Evolutionary conservation across 2,113 vertebrate species (phyloP).

Genomic region (Lepus timidus): DNA sequence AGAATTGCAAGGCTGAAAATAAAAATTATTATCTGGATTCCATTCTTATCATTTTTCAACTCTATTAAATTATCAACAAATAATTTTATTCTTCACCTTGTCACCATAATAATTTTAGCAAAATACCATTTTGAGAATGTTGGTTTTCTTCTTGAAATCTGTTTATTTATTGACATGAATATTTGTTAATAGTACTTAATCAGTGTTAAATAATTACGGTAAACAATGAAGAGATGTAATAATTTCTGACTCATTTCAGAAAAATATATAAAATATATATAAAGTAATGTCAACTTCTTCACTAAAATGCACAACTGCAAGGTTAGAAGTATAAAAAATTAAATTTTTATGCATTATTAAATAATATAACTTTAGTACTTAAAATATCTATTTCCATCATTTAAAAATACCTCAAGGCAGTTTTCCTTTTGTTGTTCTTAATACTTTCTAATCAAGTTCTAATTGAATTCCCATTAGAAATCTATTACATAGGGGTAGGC

Average conservation of each 20-base stretch:
- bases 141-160: slow-evolving; percentile 22
- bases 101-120: slow-evolving; percentile 20
- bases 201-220: slow-evolving; percentile 10
- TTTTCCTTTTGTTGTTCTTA: slow-evolving; percentile 52
- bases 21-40: neutral
- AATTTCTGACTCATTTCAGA: neutral
- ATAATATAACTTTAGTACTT: neutral
- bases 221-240: neutral
- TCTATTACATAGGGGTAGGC: too few species aligned
- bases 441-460: neutral
- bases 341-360: slow-evolving; percentile 46
- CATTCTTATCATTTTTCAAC: slow-evolving; percentile 15
- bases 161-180: slow-evolving; percentile 11
- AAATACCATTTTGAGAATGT: slow-evolving; percentile 12
- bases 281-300: neutral
- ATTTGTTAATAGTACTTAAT: slow-evolving; percentile 26
- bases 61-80: slow-evolving; percentile 41
- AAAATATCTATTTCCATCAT: slow-evolving; percentile 20
- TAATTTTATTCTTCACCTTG: slow-evolving; percentile 3
- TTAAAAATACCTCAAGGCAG: neutral
- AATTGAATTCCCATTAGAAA: too few species aligned
- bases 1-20: slow-evolving; percentile 48
- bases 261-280: neutral
- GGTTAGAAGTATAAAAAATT: slow-evolving; percentile 3
- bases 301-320: neutral